These are phyloP conservation scores for Pomatorhinus ruficollis DNA, from an alignment of 2,113 vertebrate species.

Conservation along the genomic window DNA sequence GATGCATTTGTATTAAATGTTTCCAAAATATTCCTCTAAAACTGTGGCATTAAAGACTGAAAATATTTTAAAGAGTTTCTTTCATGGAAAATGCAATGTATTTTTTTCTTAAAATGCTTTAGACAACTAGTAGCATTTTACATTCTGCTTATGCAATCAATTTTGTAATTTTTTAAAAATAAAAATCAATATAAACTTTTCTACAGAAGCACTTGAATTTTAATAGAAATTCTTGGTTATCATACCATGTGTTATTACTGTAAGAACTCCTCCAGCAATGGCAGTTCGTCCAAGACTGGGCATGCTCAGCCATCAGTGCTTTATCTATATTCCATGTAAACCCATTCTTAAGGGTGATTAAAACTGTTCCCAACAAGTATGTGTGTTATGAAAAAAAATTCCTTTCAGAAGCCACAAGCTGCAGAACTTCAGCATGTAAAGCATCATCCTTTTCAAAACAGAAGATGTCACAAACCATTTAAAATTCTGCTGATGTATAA, in stretches of 20 bases:
- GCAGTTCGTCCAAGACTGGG: background rate
- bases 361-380: background rate
- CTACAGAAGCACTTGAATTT: background rate
- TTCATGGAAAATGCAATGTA: background rate
- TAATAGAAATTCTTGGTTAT: background rate
- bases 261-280: background rate
- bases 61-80: background rate
- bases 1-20: background rate
- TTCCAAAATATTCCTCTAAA: background rate
- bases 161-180: background rate
- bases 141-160: background rate
- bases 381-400: background rate
- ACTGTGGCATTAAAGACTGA: background rate
- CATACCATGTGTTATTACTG: background rate
- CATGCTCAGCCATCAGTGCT: background rate
- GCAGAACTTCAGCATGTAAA: background rate
- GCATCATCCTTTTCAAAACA: background rate
- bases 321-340: background rate
- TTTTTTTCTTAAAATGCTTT: background rate
- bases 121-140: background rate
- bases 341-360: background rate
- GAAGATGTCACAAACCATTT: background rate
- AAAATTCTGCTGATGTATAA: background rate
- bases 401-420: background rate
- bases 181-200: background rate